phyloP scores from a whole-genome alignment of 2,797 vertebrate species.

The Rhynchotus rufescens region DNA sequence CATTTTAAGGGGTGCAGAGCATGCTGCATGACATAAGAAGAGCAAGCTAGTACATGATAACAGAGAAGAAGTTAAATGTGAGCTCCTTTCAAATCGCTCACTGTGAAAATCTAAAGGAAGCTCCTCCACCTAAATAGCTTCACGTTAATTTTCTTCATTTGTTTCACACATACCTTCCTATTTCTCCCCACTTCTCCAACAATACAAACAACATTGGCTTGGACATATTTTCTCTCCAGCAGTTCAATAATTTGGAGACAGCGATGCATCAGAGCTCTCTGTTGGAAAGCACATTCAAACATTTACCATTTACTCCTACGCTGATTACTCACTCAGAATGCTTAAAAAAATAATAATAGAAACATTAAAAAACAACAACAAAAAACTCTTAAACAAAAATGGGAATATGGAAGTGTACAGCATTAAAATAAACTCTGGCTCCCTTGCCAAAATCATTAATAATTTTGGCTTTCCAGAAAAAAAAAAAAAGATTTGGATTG shows the following conservation, averaged over 20 bases:
- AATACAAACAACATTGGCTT: constrained; percentile 69
- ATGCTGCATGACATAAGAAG: background rate
- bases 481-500: constrained; percentile 81
- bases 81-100: constrained; percentile 60
- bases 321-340: constrained; percentile 75
- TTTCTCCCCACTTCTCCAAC: constrained; percentile 32
- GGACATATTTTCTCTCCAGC: constrained; percentile 73
- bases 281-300: constrained; percentile 77
- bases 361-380: constrained; percentile 72
- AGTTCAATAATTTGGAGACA: constrained; percentile 80
- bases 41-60: background rate
- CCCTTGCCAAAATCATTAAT: constrained; percentile 82
- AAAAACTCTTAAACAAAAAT: constrained; percentile 43
- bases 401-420: constrained; percentile 44
- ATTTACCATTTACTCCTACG: constrained; percentile 76
- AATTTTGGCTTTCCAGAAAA: constrained; percentile 81
- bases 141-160: constrained; percentile 61
- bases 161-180: constrained; percentile 27
- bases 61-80: constrained; percentile 10
- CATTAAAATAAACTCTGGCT: constrained; percentile 69
- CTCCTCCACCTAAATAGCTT: constrained; percentile 77
- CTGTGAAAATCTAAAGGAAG: constrained; percentile 58
- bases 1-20: background rate
- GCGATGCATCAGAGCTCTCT: constrained; percentile 74
- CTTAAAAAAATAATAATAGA: constrained; percentile 77